A percentile compares a stretch with the other conserved stretches of the same genome.
Conservation (phyloP, 2,888 invertebrate genomes). For the Helobdella robusta region DNA sequence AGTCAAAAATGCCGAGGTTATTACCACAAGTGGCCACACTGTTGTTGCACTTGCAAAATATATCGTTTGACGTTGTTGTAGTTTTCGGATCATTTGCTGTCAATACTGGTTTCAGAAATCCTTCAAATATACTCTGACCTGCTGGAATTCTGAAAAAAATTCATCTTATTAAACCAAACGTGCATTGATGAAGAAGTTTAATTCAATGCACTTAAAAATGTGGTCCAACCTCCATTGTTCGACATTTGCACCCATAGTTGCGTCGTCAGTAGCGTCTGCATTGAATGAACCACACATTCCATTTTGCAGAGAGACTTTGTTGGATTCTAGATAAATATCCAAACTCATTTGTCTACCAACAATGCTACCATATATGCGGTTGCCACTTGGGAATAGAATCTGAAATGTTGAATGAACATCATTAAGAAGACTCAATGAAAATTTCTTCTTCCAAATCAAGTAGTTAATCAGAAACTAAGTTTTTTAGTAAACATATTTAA, state of each 20-base stretch:
- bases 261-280: not conserved
- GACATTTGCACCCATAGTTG: not conserved
- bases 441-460: too few species aligned
- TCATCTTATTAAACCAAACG: not conserved
- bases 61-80: not conserved
- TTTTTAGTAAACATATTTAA: too few species aligned
- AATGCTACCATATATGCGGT: constrained; percentile 17
- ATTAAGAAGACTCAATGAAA: not conserved
- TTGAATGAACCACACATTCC: constrained; percentile 20
- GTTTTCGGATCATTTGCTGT: not conserved
- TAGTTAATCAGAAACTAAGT: too few species aligned
- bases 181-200: not conserved
- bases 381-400: constrained; percentile 19
- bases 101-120: not conserved
- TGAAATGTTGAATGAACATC: not conserved
- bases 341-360: constrained; percentile 21
- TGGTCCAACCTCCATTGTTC: constrained; percentile 14
- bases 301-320: not conserved
- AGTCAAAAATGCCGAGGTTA: constrained; percentile 7
- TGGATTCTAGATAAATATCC: constrained; percentile 9
- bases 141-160: constrained; percentile 1
- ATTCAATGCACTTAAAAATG: too few species aligned
- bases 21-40: constrained; percentile 4
- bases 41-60: constrained; percentile 9
- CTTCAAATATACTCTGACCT: constrained; percentile 17